Percentiles rank a stretch among this genome's conserved stretches.
Conservation (phyloP, 2,888 invertebrate genomes). For the Allolobophora icterica region DNA sequence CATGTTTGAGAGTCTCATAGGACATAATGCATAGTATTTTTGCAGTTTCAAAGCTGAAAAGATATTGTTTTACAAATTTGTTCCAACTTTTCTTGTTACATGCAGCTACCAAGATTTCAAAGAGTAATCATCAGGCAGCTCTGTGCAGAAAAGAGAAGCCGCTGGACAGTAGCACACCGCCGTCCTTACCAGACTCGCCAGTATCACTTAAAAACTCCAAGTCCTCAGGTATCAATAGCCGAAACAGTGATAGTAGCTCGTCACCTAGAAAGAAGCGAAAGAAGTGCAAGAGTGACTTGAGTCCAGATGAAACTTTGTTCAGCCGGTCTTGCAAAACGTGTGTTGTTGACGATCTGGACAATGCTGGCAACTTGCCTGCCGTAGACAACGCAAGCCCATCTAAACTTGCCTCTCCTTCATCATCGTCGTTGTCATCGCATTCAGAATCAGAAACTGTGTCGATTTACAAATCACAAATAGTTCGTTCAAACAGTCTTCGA, state of each 20-base stretch:
- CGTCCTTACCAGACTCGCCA: background rate
- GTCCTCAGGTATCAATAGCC: background rate
- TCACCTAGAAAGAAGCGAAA: background rate
- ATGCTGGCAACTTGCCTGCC: background rate
- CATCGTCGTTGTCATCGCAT: background rate
- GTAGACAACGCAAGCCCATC: background rate
- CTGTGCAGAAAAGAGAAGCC: background rate
- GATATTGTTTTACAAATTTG: background rate
- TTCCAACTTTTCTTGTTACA: background rate
- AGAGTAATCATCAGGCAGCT: slow-evolving; percentile 3
- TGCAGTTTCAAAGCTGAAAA: background rate
- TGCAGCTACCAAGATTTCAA: background rate
- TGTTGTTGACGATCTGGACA: background rate
- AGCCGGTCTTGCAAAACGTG: background rate
- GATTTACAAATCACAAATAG: slow-evolving; percentile 2
- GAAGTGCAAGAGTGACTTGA: background rate
- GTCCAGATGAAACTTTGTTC: slow-evolving; percentile 6
- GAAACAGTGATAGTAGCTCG: background rate
- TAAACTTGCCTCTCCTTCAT: background rate
- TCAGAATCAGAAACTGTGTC: background rate
- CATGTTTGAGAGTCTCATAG: background rate
- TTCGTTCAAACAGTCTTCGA: slow-evolving; percentile 8
- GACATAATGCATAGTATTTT: background rate
- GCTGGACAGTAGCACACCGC: background rate
- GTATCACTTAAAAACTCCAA: background rate